phyloP scores from a whole-genome alignment of 2,888 invertebrate species.

The Caprella mutica region DNA sequence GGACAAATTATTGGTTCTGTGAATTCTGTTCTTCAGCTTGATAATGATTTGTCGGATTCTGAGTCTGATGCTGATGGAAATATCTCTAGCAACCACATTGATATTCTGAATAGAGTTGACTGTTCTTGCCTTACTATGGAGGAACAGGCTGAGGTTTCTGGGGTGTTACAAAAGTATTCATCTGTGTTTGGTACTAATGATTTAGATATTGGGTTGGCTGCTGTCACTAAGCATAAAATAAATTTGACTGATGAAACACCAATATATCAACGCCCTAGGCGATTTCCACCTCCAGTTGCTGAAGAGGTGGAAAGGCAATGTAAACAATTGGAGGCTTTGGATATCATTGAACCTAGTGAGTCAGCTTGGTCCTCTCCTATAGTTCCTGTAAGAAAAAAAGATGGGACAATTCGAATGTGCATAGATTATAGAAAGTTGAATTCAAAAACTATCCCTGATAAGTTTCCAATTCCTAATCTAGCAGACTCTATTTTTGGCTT shows the following conservation, averaged over 20 bases:
- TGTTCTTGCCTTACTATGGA: too few species aligned
- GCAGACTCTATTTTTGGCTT: neutral
- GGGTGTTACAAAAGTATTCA: too few species aligned
- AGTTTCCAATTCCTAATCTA: constrained; percentile 1
- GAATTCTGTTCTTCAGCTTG: too few species aligned
- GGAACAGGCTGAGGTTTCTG: too few species aligned
- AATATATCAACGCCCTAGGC: constrained; percentile 4
- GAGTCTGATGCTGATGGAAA: too few species aligned
- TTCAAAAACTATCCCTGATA: neutral
- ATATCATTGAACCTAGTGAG: neutral
- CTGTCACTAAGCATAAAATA: neutral
- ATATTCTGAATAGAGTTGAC: too few species aligned
- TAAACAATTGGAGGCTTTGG: neutral
- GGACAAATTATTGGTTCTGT: too few species aligned
- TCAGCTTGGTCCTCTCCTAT: neutral
- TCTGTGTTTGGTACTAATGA: constrained; percentile 4
- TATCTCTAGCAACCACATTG: too few species aligned
- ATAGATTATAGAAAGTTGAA: neutral
- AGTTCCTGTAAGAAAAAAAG: constrained; percentile 4
- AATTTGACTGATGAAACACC: neutral
- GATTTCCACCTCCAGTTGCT: neutral
- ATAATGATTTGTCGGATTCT: too few species aligned
- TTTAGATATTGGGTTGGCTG: neutral
- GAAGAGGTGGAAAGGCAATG: neutral
- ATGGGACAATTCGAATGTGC: neutral